phyloP scores from a whole-genome alignment of 2,113 vertebrate species.

The Anser brachyrhynchus region DNA sequence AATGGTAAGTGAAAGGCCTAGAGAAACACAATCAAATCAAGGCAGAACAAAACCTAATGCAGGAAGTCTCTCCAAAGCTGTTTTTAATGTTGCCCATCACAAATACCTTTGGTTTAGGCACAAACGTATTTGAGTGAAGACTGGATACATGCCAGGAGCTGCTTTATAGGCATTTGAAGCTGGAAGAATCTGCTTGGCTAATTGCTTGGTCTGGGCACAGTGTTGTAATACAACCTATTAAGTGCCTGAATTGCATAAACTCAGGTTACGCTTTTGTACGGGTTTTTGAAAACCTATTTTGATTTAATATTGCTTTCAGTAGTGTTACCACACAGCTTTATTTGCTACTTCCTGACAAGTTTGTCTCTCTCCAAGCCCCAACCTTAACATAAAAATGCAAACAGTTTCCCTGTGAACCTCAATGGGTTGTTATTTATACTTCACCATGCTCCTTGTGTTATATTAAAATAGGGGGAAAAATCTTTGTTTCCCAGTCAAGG shows the following conservation, averaged over 20 bases:
- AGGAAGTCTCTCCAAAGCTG: slow-evolving; percentile 68
- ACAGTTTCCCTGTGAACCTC: background rate
- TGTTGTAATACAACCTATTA: slow-evolving; percentile 69
- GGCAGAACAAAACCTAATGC: slow-evolving; percentile 63
- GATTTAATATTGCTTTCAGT: slow-evolving; percentile 35
- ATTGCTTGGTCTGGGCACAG: slow-evolving; percentile 56
- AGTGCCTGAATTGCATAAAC: slow-evolving; percentile 62
- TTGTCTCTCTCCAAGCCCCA: background rate
- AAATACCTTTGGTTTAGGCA: slow-evolving; percentile 61
- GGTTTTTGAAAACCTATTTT: slow-evolving; percentile 58
- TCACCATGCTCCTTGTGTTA: background rate
- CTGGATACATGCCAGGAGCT: slow-evolving; percentile 65
- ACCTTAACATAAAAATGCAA: background rate
- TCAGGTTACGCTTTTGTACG: slow-evolving; percentile 17
- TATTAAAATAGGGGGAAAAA: background rate
- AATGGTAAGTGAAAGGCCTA: slow-evolving; percentile 68
- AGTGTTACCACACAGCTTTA: background rate
- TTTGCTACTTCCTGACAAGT: background rate
- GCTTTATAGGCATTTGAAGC: slow-evolving; percentile 56
- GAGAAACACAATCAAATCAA: slow-evolving; percentile 69
- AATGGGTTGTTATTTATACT: background rate
- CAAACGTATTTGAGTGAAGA: slow-evolving; percentile 36
- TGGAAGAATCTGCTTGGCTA: slow-evolving; percentile 51
- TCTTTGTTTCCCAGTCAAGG: background rate
- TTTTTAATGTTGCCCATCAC: slow-evolving; percentile 66